A percentile compares a stretch with the other conserved stretches of the same genome.
phyloP scores from a whole-genome alignment of 2,888 invertebrate genomes.

The Hermaeophaga mercurialis region DNA sequence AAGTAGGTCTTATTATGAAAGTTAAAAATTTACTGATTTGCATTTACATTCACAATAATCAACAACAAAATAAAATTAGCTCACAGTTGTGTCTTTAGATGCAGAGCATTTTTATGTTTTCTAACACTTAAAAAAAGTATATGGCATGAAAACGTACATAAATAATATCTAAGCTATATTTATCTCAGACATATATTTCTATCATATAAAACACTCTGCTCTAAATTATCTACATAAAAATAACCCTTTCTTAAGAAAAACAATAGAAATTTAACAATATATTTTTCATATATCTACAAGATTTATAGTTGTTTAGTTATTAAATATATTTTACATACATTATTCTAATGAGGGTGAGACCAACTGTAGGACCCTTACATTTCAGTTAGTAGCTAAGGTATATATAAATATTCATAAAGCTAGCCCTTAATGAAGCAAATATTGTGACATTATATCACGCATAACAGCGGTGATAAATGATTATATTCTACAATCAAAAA shows the following conservation, averaged over 20 bases:
- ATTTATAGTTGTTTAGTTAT: slow-evolving; percentile 51
- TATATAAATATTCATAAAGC: slow-evolving; percentile 37
- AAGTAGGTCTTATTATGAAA: slow-evolving; percentile 49
- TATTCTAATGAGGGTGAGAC: slow-evolving; percentile 52
- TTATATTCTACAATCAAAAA: neutral
- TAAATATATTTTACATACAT: slow-evolving; percentile 52
- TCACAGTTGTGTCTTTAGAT: slow-evolving; percentile 42
- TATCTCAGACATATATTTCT: slow-evolving; percentile 30
- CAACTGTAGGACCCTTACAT: slow-evolving; percentile 44
- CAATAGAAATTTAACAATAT: slow-evolving; percentile 57
- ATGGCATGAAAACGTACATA: slow-evolving; percentile 31
- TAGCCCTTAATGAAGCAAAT: slow-evolving; percentile 39
- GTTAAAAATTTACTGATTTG: slow-evolving; percentile 49
- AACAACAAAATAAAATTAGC: slow-evolving; percentile 44
- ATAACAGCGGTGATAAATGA: slow-evolving; percentile 41
- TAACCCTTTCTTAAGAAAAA: slow-evolving; percentile 42
- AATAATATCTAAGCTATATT: slow-evolving; percentile 27
- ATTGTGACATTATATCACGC: slow-evolving; percentile 38
- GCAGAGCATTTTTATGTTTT: slow-evolving; percentile 41
- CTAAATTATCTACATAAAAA: slow-evolving; percentile 42
- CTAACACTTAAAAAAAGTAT: slow-evolving; percentile 36
- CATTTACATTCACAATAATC: slow-evolving; percentile 46
- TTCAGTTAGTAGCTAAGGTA: slow-evolving; percentile 45
- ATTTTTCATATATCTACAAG: slow-evolving; percentile 57
- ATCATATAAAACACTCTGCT: slow-evolving; percentile 39